phyloP scores from a whole-genome alignment of 2,113 vertebrate genomes.

The Okapia johnstoni region DNA sequence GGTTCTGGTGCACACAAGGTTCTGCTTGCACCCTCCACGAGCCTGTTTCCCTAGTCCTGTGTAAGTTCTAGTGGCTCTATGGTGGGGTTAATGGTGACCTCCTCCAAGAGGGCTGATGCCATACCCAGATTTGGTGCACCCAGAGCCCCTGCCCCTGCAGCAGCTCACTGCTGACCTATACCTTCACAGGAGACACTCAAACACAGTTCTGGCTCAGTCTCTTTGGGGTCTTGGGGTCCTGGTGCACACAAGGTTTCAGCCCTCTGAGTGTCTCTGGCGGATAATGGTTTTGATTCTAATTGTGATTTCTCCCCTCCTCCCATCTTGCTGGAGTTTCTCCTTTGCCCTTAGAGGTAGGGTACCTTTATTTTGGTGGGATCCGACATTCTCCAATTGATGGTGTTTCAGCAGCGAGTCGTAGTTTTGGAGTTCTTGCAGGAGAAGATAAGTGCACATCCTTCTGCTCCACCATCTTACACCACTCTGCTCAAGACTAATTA shows the following conservation, averaged over 20 bases:
- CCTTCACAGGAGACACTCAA: background rate
- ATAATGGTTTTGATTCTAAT: background rate
- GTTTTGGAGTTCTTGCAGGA: background rate
- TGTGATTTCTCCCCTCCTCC: background rate
- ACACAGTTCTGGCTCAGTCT: background rate
- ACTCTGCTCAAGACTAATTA: background rate
- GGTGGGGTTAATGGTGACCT: background rate
- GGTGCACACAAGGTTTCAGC: background rate
- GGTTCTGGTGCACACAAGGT: background rate
- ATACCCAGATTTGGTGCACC: background rate
- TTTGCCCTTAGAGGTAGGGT: background rate
- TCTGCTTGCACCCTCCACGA: background rate
- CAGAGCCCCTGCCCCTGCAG: background rate
- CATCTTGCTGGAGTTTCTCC: background rate
- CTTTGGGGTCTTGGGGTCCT: background rate
- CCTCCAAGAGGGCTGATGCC: background rate
- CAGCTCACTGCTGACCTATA: background rate
- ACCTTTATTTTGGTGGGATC: background rate
- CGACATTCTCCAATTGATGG: background rate
- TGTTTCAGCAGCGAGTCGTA: background rate
- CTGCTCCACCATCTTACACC: background rate
- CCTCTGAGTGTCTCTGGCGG: accelerated
- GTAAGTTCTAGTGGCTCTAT: background rate
- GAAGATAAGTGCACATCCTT: background rate
- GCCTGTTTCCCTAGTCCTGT: background rate